Evolutionary conservation across 2,888 invertebrate species (phyloP).

Genomic region (Amitus sp.): DNA sequence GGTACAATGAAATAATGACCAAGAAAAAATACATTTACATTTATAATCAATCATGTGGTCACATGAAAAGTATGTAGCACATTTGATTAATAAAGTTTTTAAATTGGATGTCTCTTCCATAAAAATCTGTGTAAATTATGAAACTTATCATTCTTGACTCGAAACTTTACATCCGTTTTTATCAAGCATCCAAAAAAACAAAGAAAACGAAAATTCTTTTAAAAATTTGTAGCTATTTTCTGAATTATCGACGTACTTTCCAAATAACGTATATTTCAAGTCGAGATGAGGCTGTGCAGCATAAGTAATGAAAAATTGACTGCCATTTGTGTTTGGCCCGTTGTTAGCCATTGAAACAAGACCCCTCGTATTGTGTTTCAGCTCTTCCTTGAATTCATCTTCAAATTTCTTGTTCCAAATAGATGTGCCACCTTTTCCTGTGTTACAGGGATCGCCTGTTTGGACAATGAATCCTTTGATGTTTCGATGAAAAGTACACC

Average conservation of each 20-base stretch:
- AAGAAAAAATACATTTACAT: too few relatives aligned
- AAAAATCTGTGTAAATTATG: too few relatives aligned
- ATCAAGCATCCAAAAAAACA: too few relatives aligned
- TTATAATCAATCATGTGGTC: too few relatives aligned
- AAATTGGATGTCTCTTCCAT: too few relatives aligned
- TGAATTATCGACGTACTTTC: conserved; percentile 89
- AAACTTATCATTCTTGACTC: too few relatives aligned
- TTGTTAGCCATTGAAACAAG: conserved; percentile 98
- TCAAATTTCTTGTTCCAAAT: conserved; percentile 98
- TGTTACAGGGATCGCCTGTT: conserved; percentile 86
- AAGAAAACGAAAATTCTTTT: too few relatives aligned
- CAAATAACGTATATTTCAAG: conserved; percentile 96
- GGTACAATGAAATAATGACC: too few relatives aligned
- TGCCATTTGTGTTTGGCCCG: conserved; percentile 97
- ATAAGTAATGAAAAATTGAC: conserved; percentile 98
- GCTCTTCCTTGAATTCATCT: conserved; percentile 94
- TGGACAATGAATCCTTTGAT: conserved; percentile 85
- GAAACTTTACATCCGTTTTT: too few relatives aligned
- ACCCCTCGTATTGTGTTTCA: conserved; percentile 92
- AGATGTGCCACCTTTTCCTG: conserved; percentile 96
- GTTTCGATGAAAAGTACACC: conserved; percentile 79
- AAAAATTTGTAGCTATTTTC: too few relatives aligned
- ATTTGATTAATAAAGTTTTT: too few relatives aligned
- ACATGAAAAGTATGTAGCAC: too few relatives aligned
- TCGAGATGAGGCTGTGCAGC: conserved; percentile 95